These are phyloP conservation scores for Meiosimyza decipiens DNA, from an alignment of 2,888 invertebrate species.

Conservation along the genomic window DNA sequence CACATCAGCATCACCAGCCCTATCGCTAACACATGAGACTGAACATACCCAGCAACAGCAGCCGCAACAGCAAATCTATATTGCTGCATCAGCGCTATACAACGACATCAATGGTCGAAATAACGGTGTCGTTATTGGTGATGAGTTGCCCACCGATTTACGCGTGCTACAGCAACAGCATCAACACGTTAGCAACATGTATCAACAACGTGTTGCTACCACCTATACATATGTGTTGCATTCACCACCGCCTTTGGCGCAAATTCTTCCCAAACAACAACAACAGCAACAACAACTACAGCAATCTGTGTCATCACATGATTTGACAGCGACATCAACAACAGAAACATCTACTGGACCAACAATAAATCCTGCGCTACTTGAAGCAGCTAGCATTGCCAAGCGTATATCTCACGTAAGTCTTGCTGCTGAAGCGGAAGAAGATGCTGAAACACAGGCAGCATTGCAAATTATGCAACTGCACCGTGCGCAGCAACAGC, in stretches of 20 bases:
- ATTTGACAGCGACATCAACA: conserved; percentile 45
- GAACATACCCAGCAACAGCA: conserved; percentile 60
- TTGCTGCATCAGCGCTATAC: conserved; percentile 46
- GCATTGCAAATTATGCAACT: conserved; percentile 57
- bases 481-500: conserved; percentile 46
- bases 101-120: conserved; percentile 33
- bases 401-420: conserved; percentile 50
- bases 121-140: conserved; percentile 29
- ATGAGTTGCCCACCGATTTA: conserved; percentile 60
- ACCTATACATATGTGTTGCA: conserved; percentile 14
- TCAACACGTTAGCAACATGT: conserved; percentile 33
- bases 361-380: conserved; percentile 65
- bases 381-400: conserved; percentile 65
- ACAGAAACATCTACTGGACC: conserved; percentile 41
- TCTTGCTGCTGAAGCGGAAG: conserved; percentile 39
- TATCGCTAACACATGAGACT: conserved; percentile 50
- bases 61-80: conserved; percentile 59
- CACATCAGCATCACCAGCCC: conserved; percentile 39
- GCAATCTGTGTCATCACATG: conserved; percentile 58
- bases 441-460: conserved; percentile 54
- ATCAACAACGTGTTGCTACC: conserved; percentile 26
- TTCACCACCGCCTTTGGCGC: conserved; percentile 49
- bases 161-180: conserved; percentile 51
- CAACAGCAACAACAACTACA: conserved; percentile 36
- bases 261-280: conserved; percentile 52